These are phyloP conservation scores for Leptocoma aspasia DNA, from an alignment of 2,113 vertebrate genomes.

Conservation along the genomic window DNA sequence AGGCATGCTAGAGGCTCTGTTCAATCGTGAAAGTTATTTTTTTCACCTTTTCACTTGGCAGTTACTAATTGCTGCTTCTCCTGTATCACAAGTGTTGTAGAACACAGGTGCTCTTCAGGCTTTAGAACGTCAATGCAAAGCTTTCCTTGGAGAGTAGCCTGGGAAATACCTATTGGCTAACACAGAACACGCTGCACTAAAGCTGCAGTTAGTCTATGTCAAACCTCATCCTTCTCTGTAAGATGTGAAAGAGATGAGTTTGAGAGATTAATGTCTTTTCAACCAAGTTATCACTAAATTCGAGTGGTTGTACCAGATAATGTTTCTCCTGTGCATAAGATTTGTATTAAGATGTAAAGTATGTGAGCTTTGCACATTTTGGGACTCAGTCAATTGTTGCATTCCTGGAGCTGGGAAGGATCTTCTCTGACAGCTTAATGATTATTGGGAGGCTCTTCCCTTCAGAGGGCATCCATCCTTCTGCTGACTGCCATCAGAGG, in stretches of 20 bases:
- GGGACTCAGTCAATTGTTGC: neutral
- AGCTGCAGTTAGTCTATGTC: neutral
- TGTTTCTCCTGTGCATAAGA: neutral
- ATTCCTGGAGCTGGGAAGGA: neutral
- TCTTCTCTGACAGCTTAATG: neutral
- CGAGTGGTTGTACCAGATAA: neutral
- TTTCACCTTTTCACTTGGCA: neutral
- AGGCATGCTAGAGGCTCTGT: neutral
- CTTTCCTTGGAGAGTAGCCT: neutral
- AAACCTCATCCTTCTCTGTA: neutral
- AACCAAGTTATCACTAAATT: neutral
- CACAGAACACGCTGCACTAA: neutral
- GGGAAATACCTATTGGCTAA: neutral
- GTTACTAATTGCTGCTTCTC: neutral
- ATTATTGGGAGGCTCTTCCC: neutral
- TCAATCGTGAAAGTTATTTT: neutral
- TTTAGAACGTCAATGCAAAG: neutral
- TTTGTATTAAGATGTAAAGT: neutral
- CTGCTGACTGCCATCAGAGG: neutral
- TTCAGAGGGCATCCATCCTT: neutral
- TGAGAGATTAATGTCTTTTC: neutral
- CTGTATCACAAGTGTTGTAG: neutral
- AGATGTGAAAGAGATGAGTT: neutral
- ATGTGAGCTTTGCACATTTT: neutral
- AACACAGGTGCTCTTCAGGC: neutral